A percentile compares a stretch with the other conserved stretches of the same genome.
Conservation (phyloP, 37 sponge, comb jelly and placozoan species). For the Beroe forskalii region DNA sequence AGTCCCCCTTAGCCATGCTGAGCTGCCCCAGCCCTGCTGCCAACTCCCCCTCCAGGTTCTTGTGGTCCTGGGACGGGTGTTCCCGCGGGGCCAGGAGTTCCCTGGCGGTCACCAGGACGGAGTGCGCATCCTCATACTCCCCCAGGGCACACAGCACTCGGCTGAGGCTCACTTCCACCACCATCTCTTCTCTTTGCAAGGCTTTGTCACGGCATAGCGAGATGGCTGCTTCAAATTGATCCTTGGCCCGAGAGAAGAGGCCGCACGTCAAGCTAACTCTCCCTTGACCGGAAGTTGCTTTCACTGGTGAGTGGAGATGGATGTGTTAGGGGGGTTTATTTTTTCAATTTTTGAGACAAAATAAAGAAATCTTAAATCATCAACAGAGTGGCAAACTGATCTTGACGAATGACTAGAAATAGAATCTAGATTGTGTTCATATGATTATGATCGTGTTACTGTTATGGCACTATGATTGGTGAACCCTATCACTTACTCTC, state of each 20-base stretch:
- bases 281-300: slow-evolving; percentile 78
- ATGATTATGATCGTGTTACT: no score
- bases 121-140: slow-evolving; percentile 47
- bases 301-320: background rate
- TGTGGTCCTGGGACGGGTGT: background rate
- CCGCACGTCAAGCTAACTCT: slow-evolving; percentile 74
- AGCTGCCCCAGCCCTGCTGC: background rate
- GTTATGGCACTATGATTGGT: no score
- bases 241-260: slow-evolving; percentile 70
- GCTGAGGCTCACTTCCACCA: background rate
- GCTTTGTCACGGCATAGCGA: slow-evolving; percentile 65
- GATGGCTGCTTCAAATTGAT: slow-evolving; percentile 81
- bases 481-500: slow-evolving; percentile 33
- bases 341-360: no score
- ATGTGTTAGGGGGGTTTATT: background rate
- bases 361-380: no score
- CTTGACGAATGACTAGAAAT: no score
- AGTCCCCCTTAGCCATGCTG: slow-evolving; percentile 43
- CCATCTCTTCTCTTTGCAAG: background rate
- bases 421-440: no score
- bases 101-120: slow-evolving; percentile 24
- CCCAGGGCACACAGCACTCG: slow-evolving; percentile 6
- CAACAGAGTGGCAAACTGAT: no score
- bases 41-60: background rate
- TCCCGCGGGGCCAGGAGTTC: background rate